phyloP scores from a whole-genome alignment of 2,888 invertebrate species.

The Mythimna albipuncta region DNA sequence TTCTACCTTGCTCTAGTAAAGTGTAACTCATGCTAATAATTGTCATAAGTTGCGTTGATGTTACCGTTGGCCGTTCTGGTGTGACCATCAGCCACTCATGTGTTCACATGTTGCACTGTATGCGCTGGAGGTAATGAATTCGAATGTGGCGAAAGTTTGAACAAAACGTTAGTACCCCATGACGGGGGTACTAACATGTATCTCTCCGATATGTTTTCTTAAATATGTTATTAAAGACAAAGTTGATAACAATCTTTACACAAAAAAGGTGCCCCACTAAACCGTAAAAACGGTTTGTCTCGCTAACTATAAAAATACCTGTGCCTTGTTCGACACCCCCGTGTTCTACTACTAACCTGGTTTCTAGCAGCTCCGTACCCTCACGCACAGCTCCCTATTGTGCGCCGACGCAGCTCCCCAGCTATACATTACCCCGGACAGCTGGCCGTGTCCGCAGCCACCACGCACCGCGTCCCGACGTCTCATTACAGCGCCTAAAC shows the following conservation, averaged over 20 bases:
- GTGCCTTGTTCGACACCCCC: background rate
- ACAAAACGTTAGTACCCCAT: no score
- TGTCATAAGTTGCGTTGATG: background rate
- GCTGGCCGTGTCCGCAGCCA: slow-evolving; percentile 37
- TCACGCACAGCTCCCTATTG: slow-evolving; percentile 28
- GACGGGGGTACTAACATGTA: no score
- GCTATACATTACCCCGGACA: slow-evolving; percentile 44
- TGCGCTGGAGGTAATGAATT: background rate
- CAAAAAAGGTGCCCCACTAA: no score
- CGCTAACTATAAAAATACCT: background rate
- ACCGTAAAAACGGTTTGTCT: no score
- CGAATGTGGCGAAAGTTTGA: no score
- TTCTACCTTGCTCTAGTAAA: no score
- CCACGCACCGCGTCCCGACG: slow-evolving; percentile 34
- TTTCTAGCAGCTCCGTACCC: background rate
- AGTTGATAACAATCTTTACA: no score
- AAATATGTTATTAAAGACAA: no score
- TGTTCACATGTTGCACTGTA: background rate
- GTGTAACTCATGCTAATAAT: no score
- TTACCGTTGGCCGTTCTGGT: background rate
- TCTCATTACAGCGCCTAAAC: slow-evolving; percentile 57
- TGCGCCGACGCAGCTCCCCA: slow-evolving; percentile 10
- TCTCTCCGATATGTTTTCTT: no score
- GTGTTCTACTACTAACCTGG: slow-evolving; percentile 5
- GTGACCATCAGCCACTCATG: background rate